Base-by-base conservation (phyloP, 2,113 vertebrate species). In the Vombatus ursinus region DNA sequence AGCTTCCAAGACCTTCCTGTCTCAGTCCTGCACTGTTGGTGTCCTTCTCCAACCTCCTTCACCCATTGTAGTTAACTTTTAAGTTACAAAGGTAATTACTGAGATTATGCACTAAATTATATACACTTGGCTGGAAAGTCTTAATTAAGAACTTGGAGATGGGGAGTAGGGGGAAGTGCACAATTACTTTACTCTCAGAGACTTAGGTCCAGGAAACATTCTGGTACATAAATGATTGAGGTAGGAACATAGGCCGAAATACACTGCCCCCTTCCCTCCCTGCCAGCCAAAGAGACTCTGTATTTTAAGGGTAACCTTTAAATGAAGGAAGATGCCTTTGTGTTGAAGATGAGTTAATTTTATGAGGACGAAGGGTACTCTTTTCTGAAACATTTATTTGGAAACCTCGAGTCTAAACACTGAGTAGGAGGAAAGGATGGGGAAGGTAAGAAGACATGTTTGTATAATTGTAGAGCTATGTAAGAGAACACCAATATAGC, bases 381-480 rank as follows among this genome's bases (percentile, higher is more conserved):
- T 2, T 94, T 95, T 92, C 50, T 8, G 89, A 47, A 44, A 93
- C 37, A 92, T 96, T 95, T 96, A 24, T n/a, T 95, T 50, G 95
- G 48, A 23, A 50, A 0, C 48, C 93, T 96, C 95, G 68, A 93
- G 48, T 95, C 90, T 94, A 96, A 96, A 92, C 50, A 52, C 54
- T 50, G 96, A 94, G 57, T 97, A 26, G 5, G 91, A 52, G 94
- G n/a, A 26, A 48, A 94, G 37, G n/a, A 94, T 47, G n/a, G 52
- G 49, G 47, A 92, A 91, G n/a, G 47, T 92, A 22, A 97, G 53
- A 48, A 68, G 90, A 96, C 54, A 96, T 77, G 22, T 68, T 95
- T 97, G 61, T 97, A 90, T 96, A 95, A 96, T 93, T 97, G 91
- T 90, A 89, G 31, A 57, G 57, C 93, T 93, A 47, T 93, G 89